Base-by-base conservation (phyloP, 2,113 vertebrate genomes). In the Salvator merianae region DNA sequence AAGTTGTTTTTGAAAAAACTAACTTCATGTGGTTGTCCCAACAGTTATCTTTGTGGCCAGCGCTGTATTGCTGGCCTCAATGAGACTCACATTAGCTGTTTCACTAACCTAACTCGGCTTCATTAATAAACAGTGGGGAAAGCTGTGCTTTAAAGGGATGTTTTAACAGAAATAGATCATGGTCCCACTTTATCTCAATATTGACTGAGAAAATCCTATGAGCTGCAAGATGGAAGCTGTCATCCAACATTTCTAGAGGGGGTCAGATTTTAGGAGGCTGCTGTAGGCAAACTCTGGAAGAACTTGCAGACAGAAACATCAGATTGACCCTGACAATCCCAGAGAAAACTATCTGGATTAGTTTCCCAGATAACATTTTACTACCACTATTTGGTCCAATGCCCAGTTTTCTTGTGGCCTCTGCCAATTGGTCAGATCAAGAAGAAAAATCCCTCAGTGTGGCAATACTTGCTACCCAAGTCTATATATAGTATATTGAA, bases 1-100 rank as follows among this genome's bases (percentile, higher is more conserved):
- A 95, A 94, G 91, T 96, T 95, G 95, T 93, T 95, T 95, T 95
- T 94, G 93, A 94, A 96, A n/a, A 96, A 93, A 95, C 94, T 95
- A 91, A 95, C 93, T 95, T 82, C n/a, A 89, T 93, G 92, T 91
- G 94, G 92, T 94, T 95, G 94, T 96, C 96, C 96, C 85, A 86
- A 94, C 91, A 95, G 94, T 95, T 95, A 93, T 95, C 92, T 95
- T 94, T 95, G 95, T 93, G 95, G 95, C 94, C 83, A 82, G 90
- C 90, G 74, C 28, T 93, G 92, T 94, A 93, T 93, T 95, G 94
- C 92, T n/a, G n/a, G n/a, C n/a, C n/a, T n/a, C n/a, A n/a, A n/a
- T n/a, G n/a, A n/a, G n/a, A n/a, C n/a, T n/a, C n/a, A n/a, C n/a
- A n/a, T n/a, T n/a, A n/a, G n/a, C 93, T 93, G 83, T 62, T 90